Evolutionary conservation across 2,797 vertebrate genomes (phyloP), one percentile per base, ranked within the genome.

Genomic region (Pseudocheirus occidentalis): DNA sequence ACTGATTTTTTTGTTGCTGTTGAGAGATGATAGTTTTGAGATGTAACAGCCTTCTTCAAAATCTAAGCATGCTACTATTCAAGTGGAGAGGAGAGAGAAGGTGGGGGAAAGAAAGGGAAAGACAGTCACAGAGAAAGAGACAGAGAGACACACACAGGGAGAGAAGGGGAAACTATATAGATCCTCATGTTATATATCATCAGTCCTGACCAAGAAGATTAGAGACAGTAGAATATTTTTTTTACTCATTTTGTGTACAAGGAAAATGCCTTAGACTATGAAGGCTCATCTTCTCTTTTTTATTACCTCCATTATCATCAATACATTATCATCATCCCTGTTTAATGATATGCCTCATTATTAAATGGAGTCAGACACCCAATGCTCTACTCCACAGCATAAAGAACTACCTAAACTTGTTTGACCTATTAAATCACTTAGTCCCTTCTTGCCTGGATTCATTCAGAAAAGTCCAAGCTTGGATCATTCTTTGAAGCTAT

Each of bases 271-370:
- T 16, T 59, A 92, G 59, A 94, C 10, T 18, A 46, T 81, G 89
- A 34, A 90, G 89, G 4, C 53, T 87, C 55, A n/a, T 46, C n/a
- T 87, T 50, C 50, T 58, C 16, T 53, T 27, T 29, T 92, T 50
- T 21, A 46, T 16, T 46, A 46, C 18, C n/a, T n/a, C 6, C 40
- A 81, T 81, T 93, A 16, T 59, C 56, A 50, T 55, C 59, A 27
- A 31, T 29, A 11, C 9, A 52, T 24, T 92, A 40, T n/a, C n/a
- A n/a, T n/a, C 0, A 40, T 81, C 40, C 21, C 73, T 81, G 14
- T 90, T 91, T 95, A 81, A 81, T 95, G 92, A 46, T 62, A 55
- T 92, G 93, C 91, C 6, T 11, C 34, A 87, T 57, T 58, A 55
- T 87, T 56, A 55, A 40, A 40, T 7, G 62, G 57, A 53, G 40